phyloP scores from a whole-genome alignment of 2,113 vertebrate genomes.

The Pseudonaja textilis region DNA sequence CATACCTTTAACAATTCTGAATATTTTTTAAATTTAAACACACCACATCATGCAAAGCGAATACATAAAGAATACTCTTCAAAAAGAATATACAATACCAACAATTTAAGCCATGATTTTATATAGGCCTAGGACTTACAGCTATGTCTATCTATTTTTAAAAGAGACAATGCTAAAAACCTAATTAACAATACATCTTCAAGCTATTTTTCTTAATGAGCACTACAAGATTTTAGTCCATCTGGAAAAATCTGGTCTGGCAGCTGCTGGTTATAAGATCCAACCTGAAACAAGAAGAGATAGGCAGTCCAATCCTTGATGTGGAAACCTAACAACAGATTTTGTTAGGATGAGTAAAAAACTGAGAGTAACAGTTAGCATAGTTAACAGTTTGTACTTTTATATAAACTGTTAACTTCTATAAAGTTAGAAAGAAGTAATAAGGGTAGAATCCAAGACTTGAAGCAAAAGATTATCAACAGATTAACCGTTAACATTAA shows the following conservation, averaged over 20 bases:
- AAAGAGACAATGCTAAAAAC: conserved; percentile 32
- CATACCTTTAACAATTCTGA: neutral
- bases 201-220: conserved; percentile 50
- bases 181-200: conserved; percentile 39
- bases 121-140: conserved; percentile 4
- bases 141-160: conserved; percentile 30
- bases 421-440: conserved; percentile 33
- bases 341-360: neutral
- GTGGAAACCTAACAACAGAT: neutral
- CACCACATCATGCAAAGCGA: neutral
- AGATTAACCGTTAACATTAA: conserved; percentile 13
- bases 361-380: neutral
- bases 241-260: conserved; percentile 35
- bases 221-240: conserved; percentile 26
- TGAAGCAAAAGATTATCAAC: conserved; percentile 48
- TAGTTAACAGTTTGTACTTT: conserved; percentile 38
- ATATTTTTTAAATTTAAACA: conserved; percentile 11
- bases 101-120: neutral
- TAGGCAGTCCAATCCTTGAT: neutral
- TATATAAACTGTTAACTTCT: neutral
- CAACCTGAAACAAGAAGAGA: conserved; percentile 17
- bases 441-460: conserved; percentile 15
- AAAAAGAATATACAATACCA: conserved; percentile 5
- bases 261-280: conserved; percentile 42
- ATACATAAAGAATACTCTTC: conserved; percentile 7